phyloP scores from a whole-genome alignment of 2,797 vertebrate species.

The Knipowitschia caucasica region DNA sequence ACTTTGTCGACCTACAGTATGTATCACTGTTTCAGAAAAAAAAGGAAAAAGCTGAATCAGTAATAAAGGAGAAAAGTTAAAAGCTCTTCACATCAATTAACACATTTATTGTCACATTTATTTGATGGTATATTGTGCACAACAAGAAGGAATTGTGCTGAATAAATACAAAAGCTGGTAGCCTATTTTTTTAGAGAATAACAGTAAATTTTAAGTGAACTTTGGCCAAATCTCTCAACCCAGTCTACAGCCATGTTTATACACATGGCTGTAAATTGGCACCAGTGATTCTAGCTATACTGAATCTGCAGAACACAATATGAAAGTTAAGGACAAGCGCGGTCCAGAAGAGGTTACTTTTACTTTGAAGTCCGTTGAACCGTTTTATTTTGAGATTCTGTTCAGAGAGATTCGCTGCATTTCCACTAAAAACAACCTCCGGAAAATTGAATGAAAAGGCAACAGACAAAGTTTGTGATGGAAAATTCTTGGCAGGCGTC shows the following conservation, averaged over 20 bases:
- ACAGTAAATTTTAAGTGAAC: too few species aligned
- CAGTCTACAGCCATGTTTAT: constrained; percentile 40
- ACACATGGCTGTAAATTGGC: constrained; percentile 17
- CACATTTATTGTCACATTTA: too few species aligned
- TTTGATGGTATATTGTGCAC: too few species aligned
- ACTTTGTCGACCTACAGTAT: too few species aligned
- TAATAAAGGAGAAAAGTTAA: too few species aligned
- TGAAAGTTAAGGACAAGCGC: constrained; percentile 14
- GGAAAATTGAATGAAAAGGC: constrained; percentile 12
- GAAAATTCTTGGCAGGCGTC: constrained; percentile 35
- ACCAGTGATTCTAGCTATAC: not conserved
- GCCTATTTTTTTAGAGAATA: too few species aligned
- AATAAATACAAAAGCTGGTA: too few species aligned
- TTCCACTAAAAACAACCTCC: constrained; percentile 9
- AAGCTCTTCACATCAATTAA: too few species aligned
- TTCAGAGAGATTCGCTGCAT: not conserved
- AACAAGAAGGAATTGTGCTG: too few species aligned
- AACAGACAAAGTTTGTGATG: constrained; percentile 31
- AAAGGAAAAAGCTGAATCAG: too few species aligned
- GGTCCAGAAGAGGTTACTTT: constrained; percentile 17
- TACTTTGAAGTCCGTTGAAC: not conserved
- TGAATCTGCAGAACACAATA: constrained; percentile 30
- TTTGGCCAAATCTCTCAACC: constrained; percentile 13
- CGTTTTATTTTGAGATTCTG: not conserved
- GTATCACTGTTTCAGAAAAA: too few species aligned